A percentile compares a stretch with the other conserved stretches of the same genome.
Conservation (phyloP, 1,140 invertebrate species). For the Zaprionus taronus region DNA sequence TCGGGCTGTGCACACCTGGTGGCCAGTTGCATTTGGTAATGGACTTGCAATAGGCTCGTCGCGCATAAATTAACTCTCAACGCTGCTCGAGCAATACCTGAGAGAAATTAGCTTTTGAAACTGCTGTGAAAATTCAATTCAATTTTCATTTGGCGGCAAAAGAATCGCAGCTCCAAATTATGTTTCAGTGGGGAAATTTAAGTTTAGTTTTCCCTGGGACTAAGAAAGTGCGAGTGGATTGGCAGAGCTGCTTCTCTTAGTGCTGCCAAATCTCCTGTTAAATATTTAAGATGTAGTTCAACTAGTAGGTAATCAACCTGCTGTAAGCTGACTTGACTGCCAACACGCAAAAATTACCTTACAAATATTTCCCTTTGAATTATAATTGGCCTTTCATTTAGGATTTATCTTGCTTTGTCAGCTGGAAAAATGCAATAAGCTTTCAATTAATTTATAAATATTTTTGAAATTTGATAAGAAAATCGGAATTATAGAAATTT, state of each 20-base stretch:
- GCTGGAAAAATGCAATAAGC: not conserved
- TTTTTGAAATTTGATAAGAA: not conserved
- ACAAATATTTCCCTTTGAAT: not conserved
- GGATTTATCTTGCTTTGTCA: not conserved
- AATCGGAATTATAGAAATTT: not conserved
- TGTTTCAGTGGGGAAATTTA: slow-evolving; percentile 2
- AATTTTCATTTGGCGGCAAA: slow-evolving; percentile 9
- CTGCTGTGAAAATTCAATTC: slow-evolving; percentile 17
- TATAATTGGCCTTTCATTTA: not conserved
- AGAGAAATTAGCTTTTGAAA: slow-evolving; percentile 18
- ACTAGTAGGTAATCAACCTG: no score
- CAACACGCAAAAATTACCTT: not conserved
- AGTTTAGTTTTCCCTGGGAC: not conserved
- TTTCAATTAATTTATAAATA: not conserved
- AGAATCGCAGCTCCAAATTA: not conserved
- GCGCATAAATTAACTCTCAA: not conserved
- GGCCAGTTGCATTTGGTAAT: slow-evolving; percentile 40
- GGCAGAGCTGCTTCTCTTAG: not conserved
- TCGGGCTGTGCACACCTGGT: slow-evolving; percentile 5
- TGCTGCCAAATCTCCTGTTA: not conserved
- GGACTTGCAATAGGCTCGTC: slow-evolving; percentile 39
- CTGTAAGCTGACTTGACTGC: not conserved
- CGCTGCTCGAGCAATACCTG: slow-evolving; percentile 16
- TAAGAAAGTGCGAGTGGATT: not conserved
- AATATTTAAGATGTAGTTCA: not conserved